Percentiles rank a stretch among this genome's conserved stretches.
These are phyloP conservation scores for Sinocyclocheilus grahami DNA, from an alignment of 2,113 vertebrate species.

Conservation along the genomic window DNA sequence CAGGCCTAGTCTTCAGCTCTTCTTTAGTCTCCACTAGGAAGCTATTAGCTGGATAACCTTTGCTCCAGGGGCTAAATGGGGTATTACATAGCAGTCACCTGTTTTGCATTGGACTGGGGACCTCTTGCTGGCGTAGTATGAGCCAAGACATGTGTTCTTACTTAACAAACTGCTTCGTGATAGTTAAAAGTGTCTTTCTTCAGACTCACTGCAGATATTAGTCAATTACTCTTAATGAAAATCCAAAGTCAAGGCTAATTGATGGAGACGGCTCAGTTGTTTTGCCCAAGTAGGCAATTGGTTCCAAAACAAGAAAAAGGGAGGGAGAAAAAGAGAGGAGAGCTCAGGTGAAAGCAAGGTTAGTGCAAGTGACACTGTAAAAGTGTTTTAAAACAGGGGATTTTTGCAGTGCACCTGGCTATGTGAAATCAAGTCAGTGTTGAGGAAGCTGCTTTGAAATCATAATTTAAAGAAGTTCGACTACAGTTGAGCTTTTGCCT, in stretches of 20 bases:
- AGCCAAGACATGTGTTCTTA: conserved; percentile 86
- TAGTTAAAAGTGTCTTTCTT: conserved; percentile 94
- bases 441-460: neutral
- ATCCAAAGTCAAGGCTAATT: conserved; percentile 77
- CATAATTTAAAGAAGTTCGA: neutral
- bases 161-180: conserved; percentile 87
- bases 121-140: conserved; percentile 84
- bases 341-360: neutral
- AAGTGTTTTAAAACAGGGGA: neutral
- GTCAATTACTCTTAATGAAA: conserved; percentile 81
- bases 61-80: conserved; percentile 90
- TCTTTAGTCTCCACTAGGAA: conserved; percentile 87
- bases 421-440: neutral
- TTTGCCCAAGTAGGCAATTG: conserved; percentile 65
- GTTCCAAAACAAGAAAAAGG: conserved; percentile 46
- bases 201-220: conserved; percentile 81
- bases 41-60: conserved; percentile 97
- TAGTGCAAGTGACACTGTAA: neutral
- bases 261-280: conserved; percentile 73
- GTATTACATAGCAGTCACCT: conserved; percentile 94
- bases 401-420: neutral
- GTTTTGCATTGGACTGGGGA: conserved; percentile 91
- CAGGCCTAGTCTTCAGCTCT: conserved; percentile 76
- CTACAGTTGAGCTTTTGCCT: neutral
- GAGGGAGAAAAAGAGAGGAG: neutral